Evolutionary conservation across 2,888 invertebrate genomes (phyloP).

Genomic region (Alentia gelatinosa): DNA sequence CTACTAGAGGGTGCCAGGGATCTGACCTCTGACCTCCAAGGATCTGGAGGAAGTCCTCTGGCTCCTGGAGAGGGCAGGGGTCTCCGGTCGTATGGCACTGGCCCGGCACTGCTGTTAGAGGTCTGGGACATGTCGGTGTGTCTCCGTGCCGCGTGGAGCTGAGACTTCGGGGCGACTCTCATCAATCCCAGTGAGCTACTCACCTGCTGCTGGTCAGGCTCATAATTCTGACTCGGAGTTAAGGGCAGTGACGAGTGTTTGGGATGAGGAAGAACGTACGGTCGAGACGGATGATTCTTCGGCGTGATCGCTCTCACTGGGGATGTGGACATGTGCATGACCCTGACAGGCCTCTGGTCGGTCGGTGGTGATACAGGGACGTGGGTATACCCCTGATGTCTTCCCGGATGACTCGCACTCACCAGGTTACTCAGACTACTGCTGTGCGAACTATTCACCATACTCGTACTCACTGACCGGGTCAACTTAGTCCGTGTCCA

Average conservation of each 20-base stretch:
- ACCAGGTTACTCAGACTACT: background rate
- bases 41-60: background rate
- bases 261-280: background rate
- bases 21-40: background rate
- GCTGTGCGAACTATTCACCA: conserved; percentile 25
- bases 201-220: background rate
- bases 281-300: background rate
- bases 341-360: background rate
- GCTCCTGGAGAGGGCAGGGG: conserved; percentile 5
- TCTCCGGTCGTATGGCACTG: background rate
- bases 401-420: background rate
- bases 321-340: conserved; percentile 12
- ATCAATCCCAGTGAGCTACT: background rate
- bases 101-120: background rate
- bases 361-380: background rate
- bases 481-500: conserved; percentile 8
- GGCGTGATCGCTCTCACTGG: background rate
- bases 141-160: background rate
- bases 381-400: background rate
- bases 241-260: background rate
- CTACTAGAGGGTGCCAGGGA: background rate
- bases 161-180: background rate
- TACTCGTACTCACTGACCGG: conserved; percentile 37
- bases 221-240: background rate
- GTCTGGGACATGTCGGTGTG: background rate